These are phyloP conservation scores for Athripsodes cinereus DNA, from an alignment of 2,888 invertebrate genomes.

Conservation along the genomic window DNA sequence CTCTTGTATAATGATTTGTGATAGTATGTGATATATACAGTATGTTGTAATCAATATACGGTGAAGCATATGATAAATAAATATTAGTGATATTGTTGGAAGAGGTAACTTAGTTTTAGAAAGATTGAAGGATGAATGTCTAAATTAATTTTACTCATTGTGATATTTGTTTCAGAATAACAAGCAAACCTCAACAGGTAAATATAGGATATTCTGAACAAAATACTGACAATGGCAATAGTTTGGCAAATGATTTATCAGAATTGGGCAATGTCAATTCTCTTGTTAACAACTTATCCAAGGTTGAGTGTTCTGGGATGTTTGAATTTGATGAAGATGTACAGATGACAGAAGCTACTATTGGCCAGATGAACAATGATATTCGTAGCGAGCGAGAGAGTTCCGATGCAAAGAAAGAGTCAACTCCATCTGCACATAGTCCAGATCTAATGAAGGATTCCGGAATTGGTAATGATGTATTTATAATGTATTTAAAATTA, in stretches of 20 bases:
- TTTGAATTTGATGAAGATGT: slow-evolving; percentile 58
- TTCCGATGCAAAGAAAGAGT: slow-evolving; percentile 42
- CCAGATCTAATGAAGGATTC: slow-evolving; percentile 52
- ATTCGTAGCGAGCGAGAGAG: slow-evolving; percentile 44
- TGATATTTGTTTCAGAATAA: neutral
- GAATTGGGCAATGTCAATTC: slow-evolving; percentile 17
- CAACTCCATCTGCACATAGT: slow-evolving; percentile 46
- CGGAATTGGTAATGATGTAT: slow-evolving; percentile 41
- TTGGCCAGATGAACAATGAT: slow-evolving; percentile 32
- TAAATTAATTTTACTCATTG: too few relatives aligned
- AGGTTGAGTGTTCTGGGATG: slow-evolving; percentile 46
- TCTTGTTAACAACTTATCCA: slow-evolving; percentile 39
- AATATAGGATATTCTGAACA: neutral
- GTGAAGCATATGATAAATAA: too few relatives aligned
- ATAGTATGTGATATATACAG: too few relatives aligned
- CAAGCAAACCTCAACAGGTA: neutral
- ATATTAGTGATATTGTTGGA: too few relatives aligned
- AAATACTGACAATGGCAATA: slow-evolving; percentile 2
- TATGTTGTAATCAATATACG: too few relatives aligned
- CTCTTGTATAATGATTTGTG: too few relatives aligned
- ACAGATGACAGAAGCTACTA: slow-evolving; percentile 38
- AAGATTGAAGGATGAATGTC: too few relatives aligned
- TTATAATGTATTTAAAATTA: too few relatives aligned
- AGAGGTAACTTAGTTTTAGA: too few relatives aligned
- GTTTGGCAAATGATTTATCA: slow-evolving; percentile 28